A percentile compares a stretch with the other conserved stretches of the same genome.
Evolutionary conservation across 2,113 vertebrate genomes (phyloP).

Genomic region (Poeciliopsis occidentalis): DNA sequence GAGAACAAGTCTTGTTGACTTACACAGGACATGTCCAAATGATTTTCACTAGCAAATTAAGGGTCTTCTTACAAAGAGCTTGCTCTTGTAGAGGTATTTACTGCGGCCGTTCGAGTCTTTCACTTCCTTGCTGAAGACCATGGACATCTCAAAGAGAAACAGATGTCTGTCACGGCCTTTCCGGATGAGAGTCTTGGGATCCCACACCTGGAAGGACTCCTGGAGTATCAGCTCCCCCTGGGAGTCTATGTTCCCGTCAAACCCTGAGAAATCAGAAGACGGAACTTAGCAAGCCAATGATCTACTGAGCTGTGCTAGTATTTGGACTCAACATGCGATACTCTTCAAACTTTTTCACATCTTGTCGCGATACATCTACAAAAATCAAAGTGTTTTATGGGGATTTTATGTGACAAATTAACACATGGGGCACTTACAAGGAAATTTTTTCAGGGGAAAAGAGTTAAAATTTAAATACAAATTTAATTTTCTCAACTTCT

Average conservation of each 20-base stretch:
- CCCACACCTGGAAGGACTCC: slow-evolving; percentile 99
- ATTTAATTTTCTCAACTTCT: no score
- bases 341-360: no score
- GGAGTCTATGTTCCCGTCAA: slow-evolving; percentile 98
- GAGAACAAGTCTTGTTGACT: neutral
- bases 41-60: neutral
- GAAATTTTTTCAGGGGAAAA: no score
- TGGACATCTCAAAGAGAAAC: slow-evolving; percentile 98
- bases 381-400: neutral
- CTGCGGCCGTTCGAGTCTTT: slow-evolving; percentile 97
- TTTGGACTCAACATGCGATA: slow-evolving; percentile 2
- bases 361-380: neutral
- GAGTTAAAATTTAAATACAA: no score
- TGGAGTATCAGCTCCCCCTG: slow-evolving; percentile 98
- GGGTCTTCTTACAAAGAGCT: slow-evolving; percentile 91
- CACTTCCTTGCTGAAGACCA: slow-evolving; percentile 98
- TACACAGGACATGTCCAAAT: no score
- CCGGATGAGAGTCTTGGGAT: slow-evolving; percentile 97
- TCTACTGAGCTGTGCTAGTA: neutral
- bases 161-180: slow-evolving; percentile 97
- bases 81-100: slow-evolving; percentile 99
- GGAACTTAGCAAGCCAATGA: neutral
- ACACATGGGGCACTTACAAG: no score
- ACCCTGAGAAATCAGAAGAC: slow-evolving; percentile 77
- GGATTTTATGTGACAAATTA: neutral